Conservation (phyloP, 2,113 vertebrate genomes). For the Clupea harengus region DNA sequence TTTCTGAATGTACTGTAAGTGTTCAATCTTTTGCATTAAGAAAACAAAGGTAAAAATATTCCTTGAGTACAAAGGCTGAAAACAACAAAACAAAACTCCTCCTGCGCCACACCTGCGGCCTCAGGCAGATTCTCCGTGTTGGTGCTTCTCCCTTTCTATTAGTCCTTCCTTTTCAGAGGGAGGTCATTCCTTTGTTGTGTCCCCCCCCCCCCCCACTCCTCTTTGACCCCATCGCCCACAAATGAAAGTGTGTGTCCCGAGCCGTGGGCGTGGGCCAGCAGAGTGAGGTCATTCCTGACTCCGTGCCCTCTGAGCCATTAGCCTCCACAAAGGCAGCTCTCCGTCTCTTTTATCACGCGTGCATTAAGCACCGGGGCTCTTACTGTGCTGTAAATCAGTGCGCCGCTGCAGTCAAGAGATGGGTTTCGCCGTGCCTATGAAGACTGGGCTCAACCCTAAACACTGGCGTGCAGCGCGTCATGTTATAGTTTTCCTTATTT, state of each 20-base stretch:
- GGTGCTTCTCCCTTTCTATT: background rate
- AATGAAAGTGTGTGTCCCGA: background rate
- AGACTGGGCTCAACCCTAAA: background rate
- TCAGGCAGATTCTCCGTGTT: background rate
- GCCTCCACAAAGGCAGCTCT: background rate
- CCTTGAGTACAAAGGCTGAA: background rate
- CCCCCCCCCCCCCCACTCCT: background rate
- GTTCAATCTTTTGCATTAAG: background rate
- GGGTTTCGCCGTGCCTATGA: background rate
- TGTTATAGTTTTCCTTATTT: background rate
- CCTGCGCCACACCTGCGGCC: background rate
- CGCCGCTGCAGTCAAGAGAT: background rate
- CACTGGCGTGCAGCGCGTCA: background rate
- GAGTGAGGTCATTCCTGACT: background rate
- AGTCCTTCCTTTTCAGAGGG: background rate
- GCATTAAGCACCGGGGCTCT: background rate
- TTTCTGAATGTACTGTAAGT: no score
- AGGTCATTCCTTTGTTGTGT: background rate
- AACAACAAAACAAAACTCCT: slow-evolving; percentile 1
- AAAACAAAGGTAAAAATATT: background rate
- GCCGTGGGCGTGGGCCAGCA: background rate
- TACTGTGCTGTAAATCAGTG: background rate
- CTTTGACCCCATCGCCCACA: background rate
- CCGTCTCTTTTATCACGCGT: background rate
- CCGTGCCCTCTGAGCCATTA: background rate